phyloP scores from a whole-genome alignment of 2,113 vertebrate genomes.

The Peromyscus polionotus region DNA sequence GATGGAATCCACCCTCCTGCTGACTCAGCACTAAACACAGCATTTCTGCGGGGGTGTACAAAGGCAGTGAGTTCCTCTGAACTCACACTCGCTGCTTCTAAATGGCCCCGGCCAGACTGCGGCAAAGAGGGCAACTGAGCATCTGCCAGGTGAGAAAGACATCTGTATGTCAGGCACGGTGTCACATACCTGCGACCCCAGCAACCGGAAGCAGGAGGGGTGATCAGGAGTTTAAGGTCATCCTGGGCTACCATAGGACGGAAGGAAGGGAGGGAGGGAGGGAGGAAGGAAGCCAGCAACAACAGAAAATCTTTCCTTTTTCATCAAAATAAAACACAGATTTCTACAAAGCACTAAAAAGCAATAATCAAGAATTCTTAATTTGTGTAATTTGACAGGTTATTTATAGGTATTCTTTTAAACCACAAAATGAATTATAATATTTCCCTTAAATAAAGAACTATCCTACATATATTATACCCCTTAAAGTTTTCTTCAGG shows the following conservation, averaged over 20 bases:
- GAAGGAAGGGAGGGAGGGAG: background rate
- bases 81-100: background rate
- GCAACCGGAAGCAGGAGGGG: background rate
- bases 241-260: background rate
- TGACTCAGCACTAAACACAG: background rate
- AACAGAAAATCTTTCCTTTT: background rate
- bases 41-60: too few relatives aligned
- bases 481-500: background rate
- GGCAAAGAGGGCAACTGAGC: background rate
- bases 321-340: background rate
- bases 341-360: background rate
- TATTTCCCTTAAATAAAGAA: background rate
- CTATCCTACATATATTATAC: background rate
- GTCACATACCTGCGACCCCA: background rate
- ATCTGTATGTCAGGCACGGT: too few relatives aligned
- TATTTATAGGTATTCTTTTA: background rate
- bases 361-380: background rate
- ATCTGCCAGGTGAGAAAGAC: background rate
- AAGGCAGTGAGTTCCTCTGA: background rate
- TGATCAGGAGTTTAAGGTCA: background rate
- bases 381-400: slow-evolving; percentile 12
- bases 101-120: background rate
- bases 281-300: background rate
- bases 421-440: background rate
- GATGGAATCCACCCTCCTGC: background rate